phyloP scores from a whole-genome alignment of 2,797 vertebrate genomes.

The Leptoclinus maculatus region DNA sequence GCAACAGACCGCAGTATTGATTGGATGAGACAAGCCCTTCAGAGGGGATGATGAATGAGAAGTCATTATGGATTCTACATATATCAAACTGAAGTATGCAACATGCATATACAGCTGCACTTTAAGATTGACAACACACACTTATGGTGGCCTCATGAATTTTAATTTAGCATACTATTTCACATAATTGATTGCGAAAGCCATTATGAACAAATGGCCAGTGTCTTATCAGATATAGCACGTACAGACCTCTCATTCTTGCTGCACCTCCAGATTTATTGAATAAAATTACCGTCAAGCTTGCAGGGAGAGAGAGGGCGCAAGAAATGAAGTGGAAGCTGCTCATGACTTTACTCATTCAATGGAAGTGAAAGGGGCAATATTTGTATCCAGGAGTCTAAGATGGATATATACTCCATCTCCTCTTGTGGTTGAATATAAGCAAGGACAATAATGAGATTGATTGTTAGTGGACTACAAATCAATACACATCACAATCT shows the following conservation, averaged over 20 bases:
- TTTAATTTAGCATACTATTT: constrained; percentile 48
- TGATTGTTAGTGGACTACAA: background rate
- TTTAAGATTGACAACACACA: constrained; percentile 16
- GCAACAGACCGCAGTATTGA: background rate
- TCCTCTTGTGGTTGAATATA: background rate
- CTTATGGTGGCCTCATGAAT: constrained; percentile 23
- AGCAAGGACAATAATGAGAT: constrained; percentile 2
- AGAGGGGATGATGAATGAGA: background rate
- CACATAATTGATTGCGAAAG: constrained; percentile 36
- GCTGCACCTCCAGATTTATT: constrained; percentile 18
- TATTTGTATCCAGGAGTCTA: constrained; percentile 23
- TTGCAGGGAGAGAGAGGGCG: background rate
- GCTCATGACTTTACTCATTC: constrained; percentile 35
- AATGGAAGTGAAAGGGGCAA: constrained; percentile 37
- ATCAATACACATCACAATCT: background rate
- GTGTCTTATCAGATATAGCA: constrained; percentile 29
- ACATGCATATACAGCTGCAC: constrained; percentile 7
- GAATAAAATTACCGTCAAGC: constrained; percentile 21
- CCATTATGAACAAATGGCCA: constrained; percentile 37
- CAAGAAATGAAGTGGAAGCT: constrained; percentile 26
- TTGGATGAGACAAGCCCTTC: background rate
- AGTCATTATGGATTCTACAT: constrained; percentile 17
- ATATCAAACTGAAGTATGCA: constrained; percentile 22
- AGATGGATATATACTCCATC: background rate
- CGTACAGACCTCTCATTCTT: constrained; percentile 21